These are phyloP conservation scores for Artibeus lituratus DNA, from an alignment of 2,797 vertebrate species.

Conservation along the genomic window DNA sequence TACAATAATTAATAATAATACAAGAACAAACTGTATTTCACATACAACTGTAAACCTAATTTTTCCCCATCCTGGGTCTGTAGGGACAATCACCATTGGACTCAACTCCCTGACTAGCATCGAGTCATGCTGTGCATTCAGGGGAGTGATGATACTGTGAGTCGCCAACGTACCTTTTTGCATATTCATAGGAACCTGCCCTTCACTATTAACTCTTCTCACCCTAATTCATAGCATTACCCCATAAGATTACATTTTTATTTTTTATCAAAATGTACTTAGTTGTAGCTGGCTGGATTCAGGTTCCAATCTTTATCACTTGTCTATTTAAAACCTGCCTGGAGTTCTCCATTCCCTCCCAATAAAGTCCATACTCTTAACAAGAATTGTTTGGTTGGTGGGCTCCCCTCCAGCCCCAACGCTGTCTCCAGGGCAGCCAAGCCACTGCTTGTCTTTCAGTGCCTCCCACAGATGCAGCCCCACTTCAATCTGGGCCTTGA, in stretches of 20 bases:
- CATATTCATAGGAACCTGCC: neutral
- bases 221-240: neutral
- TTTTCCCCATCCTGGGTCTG: neutral
- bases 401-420: neutral
- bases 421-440: neutral
- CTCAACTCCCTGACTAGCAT: neutral
- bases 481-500: neutral
- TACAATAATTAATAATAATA: neutral
- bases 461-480: neutral
- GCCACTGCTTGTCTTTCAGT: neutral
- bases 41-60: neutral
- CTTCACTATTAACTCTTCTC: neutral
- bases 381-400: fast-evolving
- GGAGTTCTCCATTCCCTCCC: neutral
- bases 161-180: neutral
- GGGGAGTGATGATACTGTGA: neutral
- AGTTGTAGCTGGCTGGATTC: neutral
- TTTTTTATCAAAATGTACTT: neutral
- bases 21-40: no score
- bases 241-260: neutral
- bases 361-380: neutral
- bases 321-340: neutral
- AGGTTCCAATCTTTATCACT: neutral
- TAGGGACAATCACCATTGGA: neutral
- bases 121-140: neutral